These are phyloP conservation scores for Nymphicus hollandicus DNA, from an alignment of 2,113 vertebrate genomes.

Conservation along the genomic window DNA sequence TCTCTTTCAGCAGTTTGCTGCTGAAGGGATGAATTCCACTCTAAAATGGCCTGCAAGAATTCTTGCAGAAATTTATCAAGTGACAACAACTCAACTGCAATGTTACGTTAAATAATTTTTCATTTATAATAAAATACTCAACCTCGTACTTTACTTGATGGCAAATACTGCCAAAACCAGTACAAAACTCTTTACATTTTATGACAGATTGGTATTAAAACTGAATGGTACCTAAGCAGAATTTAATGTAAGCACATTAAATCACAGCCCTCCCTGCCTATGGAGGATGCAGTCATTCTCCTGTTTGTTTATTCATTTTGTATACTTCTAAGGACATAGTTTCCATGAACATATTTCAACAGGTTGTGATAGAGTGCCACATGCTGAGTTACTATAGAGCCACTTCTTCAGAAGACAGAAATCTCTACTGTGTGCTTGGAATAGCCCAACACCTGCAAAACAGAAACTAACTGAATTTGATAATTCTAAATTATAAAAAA, in stretches of 20 bases:
- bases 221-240: neutral
- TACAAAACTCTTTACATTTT: neutral
- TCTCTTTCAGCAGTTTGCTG: neutral
- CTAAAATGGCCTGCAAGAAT: neutral
- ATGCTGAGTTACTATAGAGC: neutral
- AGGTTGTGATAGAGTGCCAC: neutral
- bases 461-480: neutral
- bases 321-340: neutral
- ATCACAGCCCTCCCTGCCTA: neutral
- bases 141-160: neutral
- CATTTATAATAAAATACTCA: neutral
- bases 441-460: neutral
- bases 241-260: neutral
- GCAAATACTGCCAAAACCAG: neutral
- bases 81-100: neutral
- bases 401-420: neutral
- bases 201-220: neutral
- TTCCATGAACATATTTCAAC: neutral
- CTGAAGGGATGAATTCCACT: neutral
- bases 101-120: neutral
- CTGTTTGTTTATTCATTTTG: neutral
- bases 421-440: neutral
- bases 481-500: neutral
- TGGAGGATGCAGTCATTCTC: neutral
- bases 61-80: neutral